Base-by-base conservation (phyloP, 2,888 invertebrate genomes). In the Pediacus dermestoides region DNA sequence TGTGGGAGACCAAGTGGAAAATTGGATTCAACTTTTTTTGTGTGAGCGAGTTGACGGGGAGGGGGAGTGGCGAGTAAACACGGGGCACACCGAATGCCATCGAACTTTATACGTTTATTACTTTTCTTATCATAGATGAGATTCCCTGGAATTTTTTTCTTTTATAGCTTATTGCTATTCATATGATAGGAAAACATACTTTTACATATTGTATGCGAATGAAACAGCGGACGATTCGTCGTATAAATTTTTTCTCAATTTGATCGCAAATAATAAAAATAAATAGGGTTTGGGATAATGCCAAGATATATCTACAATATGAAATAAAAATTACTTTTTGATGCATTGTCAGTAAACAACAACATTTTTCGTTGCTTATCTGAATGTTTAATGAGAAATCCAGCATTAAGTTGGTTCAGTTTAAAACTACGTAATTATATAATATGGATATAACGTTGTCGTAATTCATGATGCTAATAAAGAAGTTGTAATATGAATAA, bases 21-120 rank as follows among this genome's bases (percentile, higher is more conserved):
- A 64, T 64, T 64, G 63, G 61, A 63, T 63, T 60, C 61, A 59
- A 63, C 57, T 64, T 64, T 63, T 63, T 61, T 11, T n/a, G 11
- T 13, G 13, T 7, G 4, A 28, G 4, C 4, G n/a, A 3, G 4
- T n/a, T 26, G 26, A 10, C 9, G n/a, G n/a, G n/a, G n/a, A n/a
- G n/a, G n/a, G n/a, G n/a, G n/a, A n/a, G n/a, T n/a, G n/a, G n/a
- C 39, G 34, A 26, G 37, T 38, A 42, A 39, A 47, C 39, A 45
- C 45, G 45, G 41, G 28, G 32, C 13, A 8, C 14, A 30, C 13
- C 30, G 39, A 27, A n/a, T 18, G 9, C 9, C 10, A 16, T 23
- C 9, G 16, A 15, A 15, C n/a, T 4, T 18, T 18, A 3, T 30
- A 30, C 15, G 15, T 26, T 38, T 27, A 27, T 28, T 33, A 22